phyloP scores from a whole-genome alignment of 2,888 invertebrate genomes.

The Epinotia bilunana region DNA sequence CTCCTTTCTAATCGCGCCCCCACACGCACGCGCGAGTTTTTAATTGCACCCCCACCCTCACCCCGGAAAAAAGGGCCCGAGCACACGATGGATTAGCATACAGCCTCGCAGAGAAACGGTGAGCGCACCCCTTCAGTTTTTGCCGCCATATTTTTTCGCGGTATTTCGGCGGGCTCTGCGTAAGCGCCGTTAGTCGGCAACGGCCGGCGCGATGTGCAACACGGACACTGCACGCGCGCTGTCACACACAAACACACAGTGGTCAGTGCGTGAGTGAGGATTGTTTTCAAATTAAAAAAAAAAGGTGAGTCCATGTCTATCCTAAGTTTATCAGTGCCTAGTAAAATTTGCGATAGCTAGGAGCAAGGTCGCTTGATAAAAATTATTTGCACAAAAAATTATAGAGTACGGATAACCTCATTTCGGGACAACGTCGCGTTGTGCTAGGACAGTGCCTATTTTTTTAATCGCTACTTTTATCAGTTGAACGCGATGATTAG shows the following conservation, averaged over 20 bases:
- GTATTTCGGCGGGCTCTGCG: slow-evolving; percentile 71
- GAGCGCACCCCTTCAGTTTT: slow-evolving; percentile 81
- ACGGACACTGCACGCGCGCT: slow-evolving; percentile 52
- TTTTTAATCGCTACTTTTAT: slow-evolving; percentile 45
- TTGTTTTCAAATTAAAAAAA: slow-evolving; percentile 47
- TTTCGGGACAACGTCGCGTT: slow-evolving; percentile 74
- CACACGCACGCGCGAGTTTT: slow-evolving; percentile 84
- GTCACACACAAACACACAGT: slow-evolving; percentile 46
- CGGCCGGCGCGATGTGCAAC: slow-evolving; percentile 78
- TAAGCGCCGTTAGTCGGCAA: slow-evolving; percentile 80
- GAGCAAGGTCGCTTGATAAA: slow-evolving; percentile 83
- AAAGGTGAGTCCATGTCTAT: slow-evolving; percentile 59
- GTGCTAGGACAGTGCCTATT: slow-evolving; percentile 51
- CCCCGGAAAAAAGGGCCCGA: slow-evolving; percentile 80
- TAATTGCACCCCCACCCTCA: slow-evolving; percentile 81
- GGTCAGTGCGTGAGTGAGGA: slow-evolving; percentile 41
- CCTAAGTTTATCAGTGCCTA: slow-evolving; percentile 66
- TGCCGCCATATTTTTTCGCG: slow-evolving; percentile 79
- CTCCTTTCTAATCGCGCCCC: slow-evolving; percentile 83
- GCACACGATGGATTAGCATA: slow-evolving; percentile 83
- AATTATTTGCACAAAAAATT: slow-evolving; percentile 82
- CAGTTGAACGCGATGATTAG: slow-evolving; percentile 41
- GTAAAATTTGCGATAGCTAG: slow-evolving; percentile 80
- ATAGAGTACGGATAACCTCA: slow-evolving; percentile 83
- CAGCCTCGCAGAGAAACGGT: slow-evolving; percentile 74